These are phyloP conservation scores for Lanius collurio DNA, from an alignment of 2,113 vertebrate species.

Conservation along the genomic window DNA sequence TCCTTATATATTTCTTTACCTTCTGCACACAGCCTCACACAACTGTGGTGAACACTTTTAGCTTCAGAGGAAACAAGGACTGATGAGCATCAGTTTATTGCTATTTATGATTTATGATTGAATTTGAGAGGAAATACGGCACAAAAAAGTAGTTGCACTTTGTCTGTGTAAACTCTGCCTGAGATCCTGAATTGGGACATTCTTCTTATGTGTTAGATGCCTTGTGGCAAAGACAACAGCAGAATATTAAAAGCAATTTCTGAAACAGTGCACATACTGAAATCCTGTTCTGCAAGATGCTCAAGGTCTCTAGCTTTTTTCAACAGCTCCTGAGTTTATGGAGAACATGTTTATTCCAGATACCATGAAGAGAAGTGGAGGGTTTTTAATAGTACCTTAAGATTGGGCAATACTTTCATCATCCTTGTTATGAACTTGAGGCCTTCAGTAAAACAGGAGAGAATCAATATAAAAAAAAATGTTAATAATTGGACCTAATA, in stretches of 20 bases:
- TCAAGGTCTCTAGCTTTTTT: neutral
- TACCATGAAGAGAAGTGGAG: neutral
- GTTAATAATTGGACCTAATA: neutral
- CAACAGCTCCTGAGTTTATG: neutral
- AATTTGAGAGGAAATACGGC: conserved; percentile 35
- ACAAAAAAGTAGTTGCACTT: neutral
- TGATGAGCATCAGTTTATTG: neutral
- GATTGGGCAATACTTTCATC: neutral
- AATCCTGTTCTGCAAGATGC: neutral
- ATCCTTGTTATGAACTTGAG: neutral
- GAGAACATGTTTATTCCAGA: neutral
- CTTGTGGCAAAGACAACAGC: neutral
- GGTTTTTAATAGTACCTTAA: neutral
- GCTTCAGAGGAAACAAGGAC: neutral
- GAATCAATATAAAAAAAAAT: neutral
- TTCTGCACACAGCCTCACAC: neutral
- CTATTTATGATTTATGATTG: conserved; percentile 25
- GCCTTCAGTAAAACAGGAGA: neutral
- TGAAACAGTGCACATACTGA: neutral
- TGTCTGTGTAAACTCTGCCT: neutral
- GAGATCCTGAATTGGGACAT: neutral
- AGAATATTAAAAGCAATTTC: neutral
- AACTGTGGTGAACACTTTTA: neutral
- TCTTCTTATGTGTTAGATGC: neutral
- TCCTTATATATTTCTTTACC: neutral